A percentile compares a stretch with the other conserved stretches of the same genome.
phyloP scores from a whole-genome alignment of 2,797 vertebrate genomes.

The Picus viridis region DNA sequence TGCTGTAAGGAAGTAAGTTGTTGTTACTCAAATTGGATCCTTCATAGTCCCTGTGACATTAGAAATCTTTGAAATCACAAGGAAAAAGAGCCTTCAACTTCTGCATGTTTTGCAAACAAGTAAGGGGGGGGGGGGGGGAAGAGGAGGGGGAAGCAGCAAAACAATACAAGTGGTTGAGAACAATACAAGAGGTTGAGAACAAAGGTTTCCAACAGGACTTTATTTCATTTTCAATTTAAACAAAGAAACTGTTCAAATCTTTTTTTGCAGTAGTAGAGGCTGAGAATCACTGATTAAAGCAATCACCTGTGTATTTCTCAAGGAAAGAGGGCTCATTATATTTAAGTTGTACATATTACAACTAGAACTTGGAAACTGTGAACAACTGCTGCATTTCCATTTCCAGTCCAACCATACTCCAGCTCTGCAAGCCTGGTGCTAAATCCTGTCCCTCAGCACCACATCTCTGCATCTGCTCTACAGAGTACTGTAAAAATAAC shows the following conservation, averaged over 20 bases:
- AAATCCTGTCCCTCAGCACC: no score
- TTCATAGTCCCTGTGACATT: background rate
- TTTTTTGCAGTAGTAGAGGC: background rate
- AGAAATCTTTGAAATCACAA: background rate
- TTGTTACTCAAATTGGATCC: background rate
- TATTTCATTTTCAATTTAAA: background rate
- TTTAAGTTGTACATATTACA: background rate
- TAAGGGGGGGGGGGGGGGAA: background rate
- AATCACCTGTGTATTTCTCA: background rate
- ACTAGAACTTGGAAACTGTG: background rate
- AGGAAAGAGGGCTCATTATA: background rate
- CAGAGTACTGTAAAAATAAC: background rate
- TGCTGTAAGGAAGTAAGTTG: background rate
- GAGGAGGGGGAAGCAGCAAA: background rate
- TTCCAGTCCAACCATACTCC: background rate
- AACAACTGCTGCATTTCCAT: background rate
- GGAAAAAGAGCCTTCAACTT: background rate
- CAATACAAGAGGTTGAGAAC: background rate
- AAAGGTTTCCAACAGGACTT: background rate
- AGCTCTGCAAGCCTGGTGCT: no score
- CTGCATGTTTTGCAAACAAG: background rate
- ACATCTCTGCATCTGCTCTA: background rate
- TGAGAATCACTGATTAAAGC: background rate
- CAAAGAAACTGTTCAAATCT: background rate
- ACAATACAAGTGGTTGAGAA: background rate